A percentile compares a stretch with the other conserved stretches of the same genome.
These are phyloP conservation scores for Stegodyphus dumicola DNA, from an alignment of 1,140 invertebrate species.

Conservation along the genomic window DNA sequence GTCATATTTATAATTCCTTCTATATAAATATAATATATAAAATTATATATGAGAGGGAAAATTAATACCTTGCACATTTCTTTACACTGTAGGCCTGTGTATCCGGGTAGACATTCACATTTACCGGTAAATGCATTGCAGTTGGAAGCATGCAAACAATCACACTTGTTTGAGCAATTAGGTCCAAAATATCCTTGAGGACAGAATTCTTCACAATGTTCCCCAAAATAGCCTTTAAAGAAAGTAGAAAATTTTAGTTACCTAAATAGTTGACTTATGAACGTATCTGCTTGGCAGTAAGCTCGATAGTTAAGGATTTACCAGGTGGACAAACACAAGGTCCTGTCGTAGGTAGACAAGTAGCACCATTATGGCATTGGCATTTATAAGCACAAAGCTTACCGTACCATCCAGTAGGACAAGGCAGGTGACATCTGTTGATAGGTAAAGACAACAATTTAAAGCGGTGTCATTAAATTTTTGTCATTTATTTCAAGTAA, in stretches of 20 bases:
- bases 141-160: conserved; percentile 14
- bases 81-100: conserved; percentile 23
- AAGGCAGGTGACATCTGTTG: conserved; percentile 21
- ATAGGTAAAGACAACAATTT: not conserved
- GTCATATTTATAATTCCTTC: not conserved
- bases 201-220: conserved; percentile 22
- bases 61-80: conserved; percentile 42
- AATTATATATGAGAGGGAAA: not conserved
- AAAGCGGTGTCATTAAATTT: not conserved
- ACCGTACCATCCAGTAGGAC: conserved; percentile 35
- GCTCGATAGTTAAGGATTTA: conserved; percentile 64
- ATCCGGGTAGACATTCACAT: conserved; percentile 42
- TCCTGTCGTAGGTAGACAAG: not conserved
- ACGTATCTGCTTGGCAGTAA: conserved; percentile 33
- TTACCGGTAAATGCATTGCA: conserved; percentile 38
- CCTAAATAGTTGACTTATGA: no score
- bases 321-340: not conserved
- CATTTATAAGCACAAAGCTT: conserved; percentile 72
- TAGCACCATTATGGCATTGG: conserved; percentile 16
- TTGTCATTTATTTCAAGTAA: not conserved
- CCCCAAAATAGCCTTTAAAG: conserved; percentile 15
- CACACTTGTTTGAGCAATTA: conserved; percentile 26
- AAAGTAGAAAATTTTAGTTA: no score
- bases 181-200: conserved; percentile 28
- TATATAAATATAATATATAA: not conserved